Percentiles rank a stretch among this genome's conserved stretches.
Evolutionary conservation across 92 coral and sea anemone species (phyloP).

Genomic region (Parazoanthus darwini): DNA sequence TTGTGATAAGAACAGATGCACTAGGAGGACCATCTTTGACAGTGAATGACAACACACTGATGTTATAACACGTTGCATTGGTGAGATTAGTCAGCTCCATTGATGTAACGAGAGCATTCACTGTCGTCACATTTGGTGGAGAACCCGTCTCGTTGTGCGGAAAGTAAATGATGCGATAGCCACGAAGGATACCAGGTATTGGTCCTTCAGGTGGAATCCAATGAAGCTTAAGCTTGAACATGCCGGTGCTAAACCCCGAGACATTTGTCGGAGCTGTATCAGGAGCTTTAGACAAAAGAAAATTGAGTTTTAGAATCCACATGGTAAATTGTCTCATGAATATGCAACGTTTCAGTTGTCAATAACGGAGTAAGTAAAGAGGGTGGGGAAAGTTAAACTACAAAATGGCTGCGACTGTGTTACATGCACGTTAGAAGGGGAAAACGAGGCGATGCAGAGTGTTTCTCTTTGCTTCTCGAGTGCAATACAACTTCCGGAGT

Average conservation of each 20-base stretch:
- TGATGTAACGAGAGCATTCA: background rate
- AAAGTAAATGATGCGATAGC: background rate
- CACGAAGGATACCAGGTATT: slow-evolving; percentile 4
- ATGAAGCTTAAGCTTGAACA: slow-evolving; percentile 2
- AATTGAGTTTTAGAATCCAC: too few species aligned
- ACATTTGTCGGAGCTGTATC: slow-evolving; percentile 34
- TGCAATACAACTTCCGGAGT: too few species aligned
- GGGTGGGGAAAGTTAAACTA: too few species aligned
- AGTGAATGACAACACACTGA: background rate
- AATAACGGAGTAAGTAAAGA: too few species aligned
- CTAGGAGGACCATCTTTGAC: background rate
- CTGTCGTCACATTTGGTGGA: background rate
- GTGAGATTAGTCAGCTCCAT: background rate
- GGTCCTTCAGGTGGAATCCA: slow-evolving; percentile 17
- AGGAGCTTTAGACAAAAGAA: slow-evolving; percentile 9
- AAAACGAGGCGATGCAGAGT: too few species aligned
- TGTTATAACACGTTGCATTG: background rate
- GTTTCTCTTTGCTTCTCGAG: too few species aligned
- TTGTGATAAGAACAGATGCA: background rate
- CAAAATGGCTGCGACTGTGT: too few species aligned
- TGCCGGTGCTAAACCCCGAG: slow-evolving; percentile 19
- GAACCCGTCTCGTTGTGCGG: background rate
- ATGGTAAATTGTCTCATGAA: too few species aligned
- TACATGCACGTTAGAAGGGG: too few species aligned
- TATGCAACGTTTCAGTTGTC: too few species aligned